Evolutionary conservation across 2,113 vertebrate genomes (phyloP).

Genomic region (Pontoporia blainvillei): DNA sequence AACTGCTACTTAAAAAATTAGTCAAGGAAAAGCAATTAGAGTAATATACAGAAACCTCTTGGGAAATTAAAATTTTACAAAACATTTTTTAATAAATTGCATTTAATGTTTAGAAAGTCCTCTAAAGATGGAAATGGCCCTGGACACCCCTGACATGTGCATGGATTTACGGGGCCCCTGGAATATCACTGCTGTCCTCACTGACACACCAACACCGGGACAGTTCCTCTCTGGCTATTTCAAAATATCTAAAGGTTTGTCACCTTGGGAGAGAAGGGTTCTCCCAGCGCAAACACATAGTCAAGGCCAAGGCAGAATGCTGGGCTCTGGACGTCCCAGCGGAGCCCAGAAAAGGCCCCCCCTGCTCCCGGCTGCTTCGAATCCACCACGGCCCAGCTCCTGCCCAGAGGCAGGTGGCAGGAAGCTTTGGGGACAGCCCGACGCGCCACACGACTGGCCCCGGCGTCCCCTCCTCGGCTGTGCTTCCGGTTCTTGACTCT

Average conservation of each 20-base stretch:
- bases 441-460: rapidly evolving
- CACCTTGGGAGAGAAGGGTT: neutral
- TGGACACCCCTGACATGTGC: rapidly evolving
- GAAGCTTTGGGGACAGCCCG: rapidly evolving
- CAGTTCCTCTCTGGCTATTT: rapidly evolving
- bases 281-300: rapidly evolving
- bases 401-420: neutral
- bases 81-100: slow-evolving; percentile 38
- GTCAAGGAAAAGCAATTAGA: slow-evolving; percentile 45
- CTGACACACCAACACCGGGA: rapidly evolving
- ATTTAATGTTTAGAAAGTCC: neutral
- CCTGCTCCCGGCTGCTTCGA: too few species aligned
- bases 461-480: neutral
- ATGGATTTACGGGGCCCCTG: rapidly evolving
- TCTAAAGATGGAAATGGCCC: neutral
- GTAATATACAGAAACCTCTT: slow-evolving; percentile 38
- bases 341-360: rapidly evolving
- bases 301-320: neutral
- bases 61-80: slow-evolving; percentile 53
- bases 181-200: neutral
- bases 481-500: neutral
- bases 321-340: neutral
- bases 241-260: rapidly evolving
- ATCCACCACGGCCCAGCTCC: neutral
- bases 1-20: slow-evolving; percentile 71